phyloP scores from a whole-genome alignment of 2,797 vertebrate species.

The Nannoperca obscura region DNA sequence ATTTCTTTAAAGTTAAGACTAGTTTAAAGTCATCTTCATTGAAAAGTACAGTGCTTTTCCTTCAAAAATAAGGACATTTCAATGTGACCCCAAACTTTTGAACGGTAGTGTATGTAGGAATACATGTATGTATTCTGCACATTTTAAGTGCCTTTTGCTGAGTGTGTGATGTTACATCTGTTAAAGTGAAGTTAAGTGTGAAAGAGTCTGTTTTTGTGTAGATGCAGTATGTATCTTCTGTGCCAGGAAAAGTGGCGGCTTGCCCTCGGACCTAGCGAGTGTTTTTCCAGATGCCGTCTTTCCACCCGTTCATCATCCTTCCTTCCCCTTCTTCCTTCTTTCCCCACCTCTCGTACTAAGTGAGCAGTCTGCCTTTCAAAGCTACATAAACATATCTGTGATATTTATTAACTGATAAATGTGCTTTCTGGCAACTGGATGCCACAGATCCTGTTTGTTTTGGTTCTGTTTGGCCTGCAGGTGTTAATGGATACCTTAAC shows the following conservation, averaged over 20 bases:
- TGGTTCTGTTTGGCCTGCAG: constrained; percentile 26
- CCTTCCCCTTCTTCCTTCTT: constrained; percentile 20
- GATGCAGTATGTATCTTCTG: background rate
- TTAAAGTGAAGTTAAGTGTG: constrained; percentile 1
- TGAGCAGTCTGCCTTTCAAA: background rate
- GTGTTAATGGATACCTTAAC: background rate
- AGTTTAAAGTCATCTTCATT: no score
- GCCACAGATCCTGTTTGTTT: background rate
- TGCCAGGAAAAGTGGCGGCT: constrained; percentile 55
- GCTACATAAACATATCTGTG: background rate
- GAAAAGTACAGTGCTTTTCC: no score
- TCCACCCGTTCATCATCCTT: constrained; percentile 42
- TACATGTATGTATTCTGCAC: background rate
- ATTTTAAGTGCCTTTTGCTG: background rate
- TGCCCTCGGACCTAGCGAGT: constrained; percentile 20
- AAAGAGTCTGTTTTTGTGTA: background rate
- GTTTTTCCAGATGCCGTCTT: constrained; percentile 66
- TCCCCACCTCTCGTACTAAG: background rate
- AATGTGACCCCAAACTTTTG: no score
- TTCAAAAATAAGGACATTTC: no score
- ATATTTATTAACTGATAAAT: constrained; percentile 22
- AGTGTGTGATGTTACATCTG: background rate
- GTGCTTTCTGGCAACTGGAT: background rate
- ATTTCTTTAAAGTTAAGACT: no score
- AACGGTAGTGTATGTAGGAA: constrained; percentile 15